These are phyloP conservation scores for Oncorhynchus clarkii DNA, from an alignment of 2,113 vertebrate species.

Conservation along the genomic window DNA sequence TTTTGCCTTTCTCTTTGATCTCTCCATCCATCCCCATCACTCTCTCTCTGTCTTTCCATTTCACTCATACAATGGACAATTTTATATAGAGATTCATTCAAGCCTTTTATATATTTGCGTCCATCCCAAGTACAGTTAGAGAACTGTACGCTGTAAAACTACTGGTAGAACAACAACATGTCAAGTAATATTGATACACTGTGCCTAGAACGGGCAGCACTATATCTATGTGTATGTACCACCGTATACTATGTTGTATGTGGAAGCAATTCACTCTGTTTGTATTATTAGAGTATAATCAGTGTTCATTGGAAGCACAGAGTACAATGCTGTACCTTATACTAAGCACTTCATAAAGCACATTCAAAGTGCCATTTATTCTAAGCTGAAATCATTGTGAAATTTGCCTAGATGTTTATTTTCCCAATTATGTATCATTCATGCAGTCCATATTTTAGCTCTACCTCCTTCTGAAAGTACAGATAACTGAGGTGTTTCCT, in stretches of 20 bases:
- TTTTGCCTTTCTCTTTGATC: neutral
- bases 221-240: conserved; percentile 1
- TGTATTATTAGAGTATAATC: conserved; percentile 5
- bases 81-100: neutral
- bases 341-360: neutral
- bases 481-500: too few species aligned
- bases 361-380: neutral
- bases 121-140: neutral
- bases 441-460: too few species aligned
- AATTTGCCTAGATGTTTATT: too few species aligned
- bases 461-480: neutral
- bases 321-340: conserved; percentile 30
- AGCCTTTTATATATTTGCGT: neutral
- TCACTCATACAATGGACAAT: conserved; percentile 6
- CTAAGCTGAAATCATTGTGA: neutral
- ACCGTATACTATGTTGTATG: neutral
- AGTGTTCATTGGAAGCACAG: conserved; percentile 10
- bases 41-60: neutral
- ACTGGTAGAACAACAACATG: neutral
- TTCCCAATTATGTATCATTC: too few species aligned
- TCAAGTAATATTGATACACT: neutral
- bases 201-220: neutral
- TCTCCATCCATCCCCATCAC: neutral
- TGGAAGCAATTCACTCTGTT: neutral
- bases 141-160: conserved; percentile 9